Evolutionary conservation across 2,797 vertebrate species (phyloP).

Genomic region (Moxostoma hubbsi): DNA sequence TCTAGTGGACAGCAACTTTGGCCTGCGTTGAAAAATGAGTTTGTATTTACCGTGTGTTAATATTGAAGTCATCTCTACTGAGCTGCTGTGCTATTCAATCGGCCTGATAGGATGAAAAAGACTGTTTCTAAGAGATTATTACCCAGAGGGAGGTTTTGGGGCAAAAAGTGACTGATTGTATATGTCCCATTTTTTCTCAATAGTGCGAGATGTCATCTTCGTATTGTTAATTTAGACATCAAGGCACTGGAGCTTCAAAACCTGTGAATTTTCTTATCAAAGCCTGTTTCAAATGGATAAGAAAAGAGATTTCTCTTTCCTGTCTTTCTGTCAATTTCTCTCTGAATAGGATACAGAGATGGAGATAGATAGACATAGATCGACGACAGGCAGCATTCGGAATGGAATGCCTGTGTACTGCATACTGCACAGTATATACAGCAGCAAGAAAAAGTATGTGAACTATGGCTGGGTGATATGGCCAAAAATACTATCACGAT

Average conservation of each 20-base stretch:
- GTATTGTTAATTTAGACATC: neutral
- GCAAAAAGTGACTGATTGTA: neutral
- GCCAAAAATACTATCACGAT: too few species aligned
- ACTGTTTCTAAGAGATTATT: constrained; percentile 4
- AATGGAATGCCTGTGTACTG: too few species aligned
- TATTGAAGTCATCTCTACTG: neutral
- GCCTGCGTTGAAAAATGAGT: too few species aligned
- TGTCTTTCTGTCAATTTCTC: neutral
- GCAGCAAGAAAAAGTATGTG: too few species aligned
- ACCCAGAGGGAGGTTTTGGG: neutral
- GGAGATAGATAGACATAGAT: too few species aligned
- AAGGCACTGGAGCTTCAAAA: neutral
- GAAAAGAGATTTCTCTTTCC: neutral
- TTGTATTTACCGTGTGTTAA: neutral
- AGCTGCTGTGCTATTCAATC: constrained; percentile 10
- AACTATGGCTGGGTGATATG: too few species aligned
- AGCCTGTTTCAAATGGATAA: too few species aligned
- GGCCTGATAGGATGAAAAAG: neutral
- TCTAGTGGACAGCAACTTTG: too few species aligned
- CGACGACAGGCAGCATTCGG: too few species aligned
- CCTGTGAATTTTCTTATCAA: neutral
- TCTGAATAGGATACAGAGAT: neutral
- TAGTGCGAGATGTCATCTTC: neutral
- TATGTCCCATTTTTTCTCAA: neutral
- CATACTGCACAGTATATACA: too few species aligned